Evolutionary conservation across 1,140 invertebrate species (phyloP).

Genomic region (Chrysomallon squamiferum): DNA sequence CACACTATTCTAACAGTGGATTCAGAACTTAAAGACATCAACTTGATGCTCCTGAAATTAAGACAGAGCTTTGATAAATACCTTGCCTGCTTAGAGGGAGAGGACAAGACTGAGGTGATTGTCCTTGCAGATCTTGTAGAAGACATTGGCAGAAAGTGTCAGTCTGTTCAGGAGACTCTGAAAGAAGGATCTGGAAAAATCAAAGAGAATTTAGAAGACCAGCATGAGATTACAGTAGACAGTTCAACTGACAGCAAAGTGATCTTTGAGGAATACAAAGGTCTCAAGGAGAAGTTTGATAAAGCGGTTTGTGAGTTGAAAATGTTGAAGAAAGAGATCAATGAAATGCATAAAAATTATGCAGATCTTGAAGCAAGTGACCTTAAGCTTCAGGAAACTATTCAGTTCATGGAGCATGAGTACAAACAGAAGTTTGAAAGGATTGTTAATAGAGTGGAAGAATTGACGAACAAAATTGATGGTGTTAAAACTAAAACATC

Average conservation of each 20-base stretch:
- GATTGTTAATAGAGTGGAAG: slow-evolving; percentile 30
- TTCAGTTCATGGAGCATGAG: slow-evolving; percentile 27
- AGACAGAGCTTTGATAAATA: slow-evolving; percentile 37
- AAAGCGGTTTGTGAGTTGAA: slow-evolving; percentile 35
- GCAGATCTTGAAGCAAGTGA: slow-evolving; percentile 36
- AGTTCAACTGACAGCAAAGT: slow-evolving; percentile 20
- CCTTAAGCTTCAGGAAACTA: slow-evolving; percentile 28
- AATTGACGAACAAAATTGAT: slow-evolving; percentile 32
- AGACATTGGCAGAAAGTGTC: slow-evolving; percentile 40
- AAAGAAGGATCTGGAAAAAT: slow-evolving; percentile 24
- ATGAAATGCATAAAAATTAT: slow-evolving; percentile 29
- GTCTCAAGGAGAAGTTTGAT: slow-evolving; percentile 42
- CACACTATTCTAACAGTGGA: slow-evolving; percentile 41
- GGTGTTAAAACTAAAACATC: slow-evolving; percentile 10
- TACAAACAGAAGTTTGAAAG: slow-evolving; percentile 33
- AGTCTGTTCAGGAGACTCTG: slow-evolving; percentile 38
- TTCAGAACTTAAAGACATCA: slow-evolving; percentile 47
- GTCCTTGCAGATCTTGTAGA: slow-evolving; percentile 37
- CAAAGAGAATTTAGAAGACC: too few species aligned
- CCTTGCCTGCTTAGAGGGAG: slow-evolving; percentile 25
- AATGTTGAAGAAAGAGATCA: slow-evolving; percentile 37
- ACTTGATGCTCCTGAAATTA: slow-evolving; percentile 28
- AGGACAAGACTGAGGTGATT: slow-evolving; percentile 21
- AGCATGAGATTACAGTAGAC: slow-evolving; percentile 23
- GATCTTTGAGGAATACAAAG: slow-evolving; percentile 43